Conservation (phyloP, 2,797 vertebrate species). For the Microctenopoma stevenorrisi region DNA sequence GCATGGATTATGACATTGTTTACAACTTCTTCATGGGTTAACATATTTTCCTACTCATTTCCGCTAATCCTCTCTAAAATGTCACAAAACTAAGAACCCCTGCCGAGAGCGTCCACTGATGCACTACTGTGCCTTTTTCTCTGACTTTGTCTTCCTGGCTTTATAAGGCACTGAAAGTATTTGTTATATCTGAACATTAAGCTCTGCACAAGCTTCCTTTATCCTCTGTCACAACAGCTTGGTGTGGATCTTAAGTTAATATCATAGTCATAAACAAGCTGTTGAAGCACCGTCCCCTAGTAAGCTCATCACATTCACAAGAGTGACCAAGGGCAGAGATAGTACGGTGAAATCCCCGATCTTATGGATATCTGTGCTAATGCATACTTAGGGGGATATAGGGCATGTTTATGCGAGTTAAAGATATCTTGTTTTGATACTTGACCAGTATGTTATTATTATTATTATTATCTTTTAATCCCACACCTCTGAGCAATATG, state of each 20-base stretch:
- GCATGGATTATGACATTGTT: constrained; percentile 67
- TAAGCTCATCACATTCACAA: constrained; percentile 29
- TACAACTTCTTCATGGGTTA: constrained; percentile 52
- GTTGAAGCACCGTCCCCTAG: constrained; percentile 27
- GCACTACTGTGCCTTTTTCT: constrained; percentile 43
- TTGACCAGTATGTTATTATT: constrained; percentile 49
- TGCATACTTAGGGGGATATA: constrained; percentile 71
- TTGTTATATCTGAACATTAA: constrained; percentile 55
- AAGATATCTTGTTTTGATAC: constrained; percentile 71
- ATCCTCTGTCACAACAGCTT: constrained; percentile 41
- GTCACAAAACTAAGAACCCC: constrained; percentile 53
- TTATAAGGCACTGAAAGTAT: constrained; percentile 39
- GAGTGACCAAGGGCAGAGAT: constrained; percentile 41
- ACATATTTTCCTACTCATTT: constrained; percentile 61
- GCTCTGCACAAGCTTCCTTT: constrained; percentile 17
- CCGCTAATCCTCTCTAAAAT: constrained; percentile 71
- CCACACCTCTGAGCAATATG: constrained; percentile 66
- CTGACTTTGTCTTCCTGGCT: constrained; percentile 43
- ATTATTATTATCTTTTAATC: constrained; percentile 59
- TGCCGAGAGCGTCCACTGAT: constrained; percentile 41
- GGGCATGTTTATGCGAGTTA: constrained; percentile 44
- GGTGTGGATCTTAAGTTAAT: constrained; percentile 36
- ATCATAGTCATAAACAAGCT: constrained; percentile 46
- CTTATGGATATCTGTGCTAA: constrained; percentile 73
- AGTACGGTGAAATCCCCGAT: constrained; percentile 30